A percentile compares a stretch with the other conserved stretches of the same genome.
Evolutionary conservation across 2,888 invertebrate species (phyloP).

Genomic region (Fabriciana adippe): DNA sequence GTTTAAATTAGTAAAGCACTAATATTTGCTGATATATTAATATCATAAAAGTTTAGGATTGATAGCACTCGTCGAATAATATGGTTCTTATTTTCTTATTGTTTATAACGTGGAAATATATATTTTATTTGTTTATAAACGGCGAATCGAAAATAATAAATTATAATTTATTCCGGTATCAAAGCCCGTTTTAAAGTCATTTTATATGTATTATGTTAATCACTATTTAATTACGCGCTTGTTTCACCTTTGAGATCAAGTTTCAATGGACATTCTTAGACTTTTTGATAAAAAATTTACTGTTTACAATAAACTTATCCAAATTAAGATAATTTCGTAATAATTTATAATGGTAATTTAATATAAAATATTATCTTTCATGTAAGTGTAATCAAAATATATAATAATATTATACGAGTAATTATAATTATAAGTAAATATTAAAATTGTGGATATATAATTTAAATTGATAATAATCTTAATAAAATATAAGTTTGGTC

Average conservation of each 20-base stretch:
- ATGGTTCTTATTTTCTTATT: too few species aligned
- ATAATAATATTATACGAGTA: not conserved
- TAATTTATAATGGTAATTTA: slow-evolving; percentile 8
- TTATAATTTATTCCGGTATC: not conserved
- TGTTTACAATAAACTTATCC: not conserved
- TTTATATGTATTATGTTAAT: slow-evolving; percentile 16
- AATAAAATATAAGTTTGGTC: too few species aligned
- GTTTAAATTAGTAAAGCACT: not conserved
- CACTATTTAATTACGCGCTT: slow-evolving; percentile 11
- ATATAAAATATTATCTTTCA: slow-evolving; percentile 1
- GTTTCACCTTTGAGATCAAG: slow-evolving; percentile 13
- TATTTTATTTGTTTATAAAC: not conserved
- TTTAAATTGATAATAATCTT: too few species aligned
- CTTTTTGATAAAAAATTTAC: slow-evolving; percentile 4
- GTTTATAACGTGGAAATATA: too few species aligned
- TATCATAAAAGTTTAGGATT: too few species aligned
- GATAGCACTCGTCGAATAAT: too few species aligned
- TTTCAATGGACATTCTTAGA: not conserved
- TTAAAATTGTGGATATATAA: too few species aligned
- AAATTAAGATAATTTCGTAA: slow-evolving; percentile 11
- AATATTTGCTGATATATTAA: not conserved
- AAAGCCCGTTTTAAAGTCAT: not conserved
- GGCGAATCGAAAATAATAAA: not conserved
- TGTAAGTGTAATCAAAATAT: not conserved
- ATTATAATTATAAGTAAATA: not conserved